Base-by-base conservation (phyloP, 2,888 invertebrate species). In the Rhabditoides inermis region DNA sequence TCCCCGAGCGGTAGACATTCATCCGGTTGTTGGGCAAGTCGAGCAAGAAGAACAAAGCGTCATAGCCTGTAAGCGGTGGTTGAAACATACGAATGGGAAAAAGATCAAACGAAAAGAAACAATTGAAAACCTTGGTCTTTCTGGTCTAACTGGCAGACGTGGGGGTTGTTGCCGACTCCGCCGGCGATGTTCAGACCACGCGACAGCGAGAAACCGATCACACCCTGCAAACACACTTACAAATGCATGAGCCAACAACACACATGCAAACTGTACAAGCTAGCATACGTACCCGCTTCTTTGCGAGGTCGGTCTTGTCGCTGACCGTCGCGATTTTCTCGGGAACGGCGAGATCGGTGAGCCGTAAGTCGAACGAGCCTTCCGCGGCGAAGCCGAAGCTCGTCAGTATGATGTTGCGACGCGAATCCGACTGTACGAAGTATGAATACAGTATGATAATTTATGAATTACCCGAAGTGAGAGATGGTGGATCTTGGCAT, bases 41-140 rank as follows among this genome's bases (percentile, higher is more conserved):
- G 27, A 70, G 71, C 18, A 70, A 60, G 53, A 73, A 69, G 55
- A 73, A 73, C 26, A 73, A 56, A 0, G 72, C 72, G 53, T 73
- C 73, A 46, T 66, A 60, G 15, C 65, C 53, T 42, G 35, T 18
- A 42, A 22, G 27, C 12, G 27, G 7, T 15, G 12, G 10, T 10
- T 25, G 23, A 42, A 25, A 7, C 6, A 18, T 1, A 42, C 12
- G 6, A 18, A 23, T 23, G 41, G 25, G 23, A 46, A 22, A 26
- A 42, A 49, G 12, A 30, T 23, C 22, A 42, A 42, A 25, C 20
- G 32, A 32, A 32, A 32, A 10, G 32, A 10, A 10, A 32, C 7
- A 32, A 32, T 32, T 32, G 40, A 22, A 23, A 25, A 2, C 18
- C 22, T 46, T 36, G 23, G n/a, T n/a, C n/a, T n/a, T n/a, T n/a